Percentiles rank a stretch among this genome's conserved stretches.
Evolutionary conservation across 2,797 vertebrate genomes (phyloP).

Genomic region (Micropoecilia bifurca): DNA sequence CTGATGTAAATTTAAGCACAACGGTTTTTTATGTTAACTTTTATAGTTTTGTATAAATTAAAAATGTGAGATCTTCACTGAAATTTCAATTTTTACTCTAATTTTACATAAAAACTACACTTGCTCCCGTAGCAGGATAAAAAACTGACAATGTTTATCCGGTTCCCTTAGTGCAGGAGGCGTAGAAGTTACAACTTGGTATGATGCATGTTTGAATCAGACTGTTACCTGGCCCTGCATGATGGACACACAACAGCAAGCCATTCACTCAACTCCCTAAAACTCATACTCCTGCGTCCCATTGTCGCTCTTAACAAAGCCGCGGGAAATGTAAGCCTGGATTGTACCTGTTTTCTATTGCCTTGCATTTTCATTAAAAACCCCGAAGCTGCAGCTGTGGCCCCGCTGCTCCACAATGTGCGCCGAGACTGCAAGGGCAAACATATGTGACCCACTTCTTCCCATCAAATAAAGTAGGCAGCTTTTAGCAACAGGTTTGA

Average conservation of each 20-base stretch:
- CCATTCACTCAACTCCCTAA: conserved; percentile 79
- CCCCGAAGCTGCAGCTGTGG: conserved; percentile 84
- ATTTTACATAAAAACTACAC: background rate
- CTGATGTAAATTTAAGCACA: background rate
- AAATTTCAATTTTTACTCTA: background rate
- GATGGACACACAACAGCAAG: conserved; percentile 68
- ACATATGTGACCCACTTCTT: conserved; percentile 85
- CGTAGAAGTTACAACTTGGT: conserved; percentile 25
- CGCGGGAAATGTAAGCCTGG: conserved; percentile 81
- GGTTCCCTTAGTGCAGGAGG: conserved; percentile 24
- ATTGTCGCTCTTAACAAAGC: conserved; percentile 85
- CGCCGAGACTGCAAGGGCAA: conserved; percentile 82
- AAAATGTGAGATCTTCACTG: background rate
- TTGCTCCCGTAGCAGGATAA: conserved; percentile 3
- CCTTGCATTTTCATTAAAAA: conserved; percentile 86
- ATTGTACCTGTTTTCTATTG: conserved; percentile 87
- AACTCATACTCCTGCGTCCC: conserved; percentile 77
- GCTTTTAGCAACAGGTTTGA: conserved; percentile 86
- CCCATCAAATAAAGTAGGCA: conserved; percentile 82
- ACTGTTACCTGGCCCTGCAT: conserved; percentile 69
- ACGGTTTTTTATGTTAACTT: background rate
- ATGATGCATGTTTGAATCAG: conserved; percentile 53
- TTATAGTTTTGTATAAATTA: background rate
- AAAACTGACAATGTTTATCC: conserved; percentile 9
- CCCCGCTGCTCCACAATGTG: conserved; percentile 81